Evolutionary conservation across 2,113 vertebrate species (phyloP), one percentile per base, ranked within the genome.

Genomic region (Nipponia nippon): DNA sequence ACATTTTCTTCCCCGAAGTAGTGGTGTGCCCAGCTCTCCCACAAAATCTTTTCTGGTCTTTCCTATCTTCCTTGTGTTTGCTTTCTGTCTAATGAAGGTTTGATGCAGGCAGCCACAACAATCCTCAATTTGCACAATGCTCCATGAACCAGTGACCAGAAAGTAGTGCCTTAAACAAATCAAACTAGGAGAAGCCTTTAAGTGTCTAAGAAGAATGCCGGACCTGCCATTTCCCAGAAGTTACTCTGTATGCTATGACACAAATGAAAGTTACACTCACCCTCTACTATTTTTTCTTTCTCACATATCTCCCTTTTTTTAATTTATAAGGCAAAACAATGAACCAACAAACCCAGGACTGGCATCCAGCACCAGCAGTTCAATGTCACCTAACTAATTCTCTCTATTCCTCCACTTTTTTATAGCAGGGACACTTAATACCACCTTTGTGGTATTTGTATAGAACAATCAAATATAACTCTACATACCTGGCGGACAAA

Each of bases 251-350:
- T 42, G 50, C 77, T 71, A 16, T 32, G 47, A 75, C 32, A 81
- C 20, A 82, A 69, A 89, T 26, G 22, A 91, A 95, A 87, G 72
- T 56, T 44, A 87, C 30, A 59, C 21, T 81, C 20, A 61, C 4
- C 14, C 9, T 44, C 32, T 46, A 34, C 26, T 88, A 42, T 36
- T 76, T 70, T 91, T 58, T 2, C 7, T 78, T 9, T 20, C 19
- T 40, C 13, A 49, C 0, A 0, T 3, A 26, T 81, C 18, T 63
- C 44, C 3, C 9, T 56, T 30, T 83, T 79, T 65, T 47, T 0
- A 50, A 73, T 49, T 82, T 92, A 52, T 21, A 87, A 63, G 95
- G 47, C 26, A 93, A 90, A 91, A 2, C 18, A 87, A n/a, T 10
- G 20, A 87, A 59, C 38, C 58, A 89, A 47, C 13, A 34, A 87